phyloP scores from a whole-genome alignment of 1,140 invertebrate genomes.

The Drepana arcuata region DNA sequence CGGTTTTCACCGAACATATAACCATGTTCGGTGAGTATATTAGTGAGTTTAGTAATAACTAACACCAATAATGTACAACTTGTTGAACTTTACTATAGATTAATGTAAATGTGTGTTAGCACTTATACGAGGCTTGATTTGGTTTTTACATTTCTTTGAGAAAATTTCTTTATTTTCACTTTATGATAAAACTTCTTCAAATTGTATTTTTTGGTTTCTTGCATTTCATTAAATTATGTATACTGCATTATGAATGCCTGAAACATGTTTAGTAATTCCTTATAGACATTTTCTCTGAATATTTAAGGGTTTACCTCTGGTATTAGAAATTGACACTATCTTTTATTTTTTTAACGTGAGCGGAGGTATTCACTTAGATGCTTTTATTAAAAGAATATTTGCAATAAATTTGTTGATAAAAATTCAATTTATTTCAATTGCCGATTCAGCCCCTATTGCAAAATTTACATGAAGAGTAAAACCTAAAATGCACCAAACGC shows the following conservation, averaged over 20 bases:
- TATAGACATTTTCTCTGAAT: slow-evolving; percentile 23
- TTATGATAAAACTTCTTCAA: slow-evolving; percentile 5
- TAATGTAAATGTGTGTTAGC: too few relatives aligned
- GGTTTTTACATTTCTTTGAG: slow-evolving; percentile 48
- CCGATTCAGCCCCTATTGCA: too few relatives aligned
- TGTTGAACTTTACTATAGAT: too few relatives aligned
- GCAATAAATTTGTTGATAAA: slow-evolving; percentile 60
- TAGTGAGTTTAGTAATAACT: slow-evolving; percentile 21
- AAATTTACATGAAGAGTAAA: too few relatives aligned
- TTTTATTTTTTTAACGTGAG: slow-evolving; percentile 3
- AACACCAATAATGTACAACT: slow-evolving; percentile 45
- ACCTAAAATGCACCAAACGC: too few relatives aligned
- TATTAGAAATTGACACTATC: slow-evolving; percentile 5
- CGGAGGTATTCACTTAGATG: slow-evolving; percentile 46
- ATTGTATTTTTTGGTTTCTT: slow-evolving; percentile 9
- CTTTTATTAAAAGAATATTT: slow-evolving; percentile 38
- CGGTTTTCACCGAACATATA: too few relatives aligned
- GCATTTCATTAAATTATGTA: too few relatives aligned
- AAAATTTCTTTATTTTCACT: slow-evolving; percentile 17
- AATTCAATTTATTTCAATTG: slow-evolving; percentile 18
- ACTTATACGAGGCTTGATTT: too few relatives aligned
- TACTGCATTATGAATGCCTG: slow-evolving; percentile 60
- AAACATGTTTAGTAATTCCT: slow-evolving; percentile 30
- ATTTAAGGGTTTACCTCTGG: slow-evolving; percentile 46
- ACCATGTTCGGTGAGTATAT: not conserved